A percentile compares a stretch with the other conserved stretches of the same genome.
These are phyloP conservation scores for Erannis defoliaria DNA, from an alignment of 2,888 invertebrate species.

Conservation along the genomic window DNA sequence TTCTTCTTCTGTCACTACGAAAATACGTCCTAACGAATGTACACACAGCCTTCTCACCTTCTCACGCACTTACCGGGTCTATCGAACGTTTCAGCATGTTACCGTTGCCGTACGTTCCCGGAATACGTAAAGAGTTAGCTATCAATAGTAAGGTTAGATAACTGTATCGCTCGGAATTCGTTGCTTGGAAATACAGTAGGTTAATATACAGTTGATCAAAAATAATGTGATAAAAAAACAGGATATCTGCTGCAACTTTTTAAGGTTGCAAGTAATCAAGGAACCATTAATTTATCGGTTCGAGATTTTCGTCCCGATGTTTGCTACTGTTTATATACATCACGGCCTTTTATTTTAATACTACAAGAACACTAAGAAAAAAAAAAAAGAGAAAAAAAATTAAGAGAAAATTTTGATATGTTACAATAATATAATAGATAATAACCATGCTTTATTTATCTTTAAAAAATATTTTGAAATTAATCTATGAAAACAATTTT, in stretches of 20 bases:
- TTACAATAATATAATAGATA: too few species aligned
- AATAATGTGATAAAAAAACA: background rate
- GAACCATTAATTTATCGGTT: too few species aligned
- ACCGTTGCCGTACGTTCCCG: slow-evolving; percentile 43
- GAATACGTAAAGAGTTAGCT: slow-evolving; percentile 43
- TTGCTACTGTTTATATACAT: too few species aligned
- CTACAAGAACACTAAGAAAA: too few species aligned
- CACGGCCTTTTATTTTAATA: too few species aligned
- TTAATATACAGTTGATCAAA: background rate
- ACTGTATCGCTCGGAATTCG: slow-evolving; percentile 44
- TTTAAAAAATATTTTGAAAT: too few species aligned
- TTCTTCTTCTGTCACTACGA: background rate
- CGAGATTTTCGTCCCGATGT: too few species aligned
- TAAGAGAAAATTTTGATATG: too few species aligned
- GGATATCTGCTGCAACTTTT: background rate
- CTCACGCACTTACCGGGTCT: slow-evolving; percentile 22
- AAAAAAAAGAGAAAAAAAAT: too few species aligned
- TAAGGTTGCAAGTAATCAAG: background rate
- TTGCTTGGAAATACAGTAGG: slow-evolving; percentile 22
- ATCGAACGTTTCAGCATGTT: slow-evolving; percentile 39
- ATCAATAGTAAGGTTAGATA: slow-evolving; percentile 46
- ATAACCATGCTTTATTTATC: too few species aligned
- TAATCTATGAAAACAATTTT: too few species aligned
- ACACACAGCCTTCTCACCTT: slow-evolving; percentile 7
- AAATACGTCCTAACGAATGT: background rate